Conservation (phyloP, 2,888 invertebrate genomes). For the Cryptocheilus praepositus region DNA sequence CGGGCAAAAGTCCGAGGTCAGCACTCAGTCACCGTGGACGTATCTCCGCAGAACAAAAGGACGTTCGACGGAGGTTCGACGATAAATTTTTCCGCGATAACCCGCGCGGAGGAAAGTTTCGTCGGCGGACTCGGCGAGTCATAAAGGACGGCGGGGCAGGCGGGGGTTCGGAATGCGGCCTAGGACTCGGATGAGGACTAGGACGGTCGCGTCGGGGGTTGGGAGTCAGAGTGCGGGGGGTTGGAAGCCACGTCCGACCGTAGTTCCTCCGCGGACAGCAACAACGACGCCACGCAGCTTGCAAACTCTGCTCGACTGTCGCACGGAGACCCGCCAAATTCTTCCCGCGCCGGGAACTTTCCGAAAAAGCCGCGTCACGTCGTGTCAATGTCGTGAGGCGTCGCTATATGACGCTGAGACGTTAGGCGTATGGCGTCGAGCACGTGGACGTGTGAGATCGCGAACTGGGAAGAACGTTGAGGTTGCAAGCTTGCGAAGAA, state of each 20-base stretch:
- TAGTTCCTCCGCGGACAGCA: conserved; percentile 68
- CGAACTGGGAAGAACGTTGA: too few species aligned
- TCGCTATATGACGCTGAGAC: not conserved
- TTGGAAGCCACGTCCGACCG: conserved; percentile 61
- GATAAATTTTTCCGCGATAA: not conserved
- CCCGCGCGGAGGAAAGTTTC: conserved; percentile 7
- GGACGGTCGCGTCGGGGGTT: conserved; percentile 46
- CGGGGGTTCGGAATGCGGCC: conserved; percentile 33
- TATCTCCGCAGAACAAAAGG: too few species aligned
- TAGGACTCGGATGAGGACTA: conserved; percentile 39
- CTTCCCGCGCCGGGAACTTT: conserved; percentile 17
- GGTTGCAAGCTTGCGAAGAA: too few species aligned
- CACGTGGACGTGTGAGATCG: not conserved
- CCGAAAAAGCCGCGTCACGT: too few species aligned
- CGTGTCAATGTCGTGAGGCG: too few species aligned
- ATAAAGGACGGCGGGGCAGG: conserved; percentile 10
- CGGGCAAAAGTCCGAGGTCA: too few species aligned
- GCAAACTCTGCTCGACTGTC: not conserved
- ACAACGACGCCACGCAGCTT: conserved; percentile 54
- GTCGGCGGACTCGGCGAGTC: conserved; percentile 9
- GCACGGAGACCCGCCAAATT: conserved; percentile 10
- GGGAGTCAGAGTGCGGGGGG: conserved; percentile 56
- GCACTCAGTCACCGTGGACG: too few species aligned
- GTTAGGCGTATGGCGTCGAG: not conserved
- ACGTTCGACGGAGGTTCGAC: not conserved